A percentile compares a stretch with the other conserved stretches of the same genome.
These are phyloP conservation scores for Brachypodius melanocephalos DNA, from an alignment of 2,113 vertebrate species.

Conservation along the genomic window DNA sequence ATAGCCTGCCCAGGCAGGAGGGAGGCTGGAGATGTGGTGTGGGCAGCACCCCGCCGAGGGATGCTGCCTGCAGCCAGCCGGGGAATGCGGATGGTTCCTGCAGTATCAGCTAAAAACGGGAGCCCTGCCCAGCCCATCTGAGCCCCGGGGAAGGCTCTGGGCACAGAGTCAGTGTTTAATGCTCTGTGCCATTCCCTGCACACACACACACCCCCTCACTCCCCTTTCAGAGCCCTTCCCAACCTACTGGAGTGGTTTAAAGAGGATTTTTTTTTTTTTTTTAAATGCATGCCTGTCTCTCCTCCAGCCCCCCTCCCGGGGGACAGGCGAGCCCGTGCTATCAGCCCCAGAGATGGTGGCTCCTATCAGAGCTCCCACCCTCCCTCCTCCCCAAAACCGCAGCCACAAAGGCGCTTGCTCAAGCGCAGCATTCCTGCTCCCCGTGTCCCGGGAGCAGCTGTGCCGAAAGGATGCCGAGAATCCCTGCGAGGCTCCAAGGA, in stretches of 20 bases:
- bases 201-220: background rate
- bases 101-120: background rate
- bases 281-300: background rate
- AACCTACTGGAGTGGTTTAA: background rate
- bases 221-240: background rate
- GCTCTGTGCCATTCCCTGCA: background rate
- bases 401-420: slow-evolving; percentile 42
- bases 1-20: background rate
- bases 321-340: background rate
- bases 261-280: background rate
- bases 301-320: background rate
- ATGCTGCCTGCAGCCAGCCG: background rate
- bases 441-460: slow-evolving; percentile 53
- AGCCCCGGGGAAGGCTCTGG: background rate
- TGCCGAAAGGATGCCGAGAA: slow-evolving; percentile 56
- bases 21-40: background rate
- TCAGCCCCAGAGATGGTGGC: background rate
- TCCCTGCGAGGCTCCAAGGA: slow-evolving; percentile 56
- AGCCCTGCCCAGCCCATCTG: background rate
- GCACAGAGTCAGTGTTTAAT: background rate
- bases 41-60: background rate
- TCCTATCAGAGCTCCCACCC: background rate
- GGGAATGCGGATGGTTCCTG: background rate
- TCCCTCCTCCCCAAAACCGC: background rate
- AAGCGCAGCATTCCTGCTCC: slow-evolving; percentile 35